Evolutionary conservation across 2,113 vertebrate genomes (phyloP).

Genomic region (Ibidorhyncha struthersii): DNA sequence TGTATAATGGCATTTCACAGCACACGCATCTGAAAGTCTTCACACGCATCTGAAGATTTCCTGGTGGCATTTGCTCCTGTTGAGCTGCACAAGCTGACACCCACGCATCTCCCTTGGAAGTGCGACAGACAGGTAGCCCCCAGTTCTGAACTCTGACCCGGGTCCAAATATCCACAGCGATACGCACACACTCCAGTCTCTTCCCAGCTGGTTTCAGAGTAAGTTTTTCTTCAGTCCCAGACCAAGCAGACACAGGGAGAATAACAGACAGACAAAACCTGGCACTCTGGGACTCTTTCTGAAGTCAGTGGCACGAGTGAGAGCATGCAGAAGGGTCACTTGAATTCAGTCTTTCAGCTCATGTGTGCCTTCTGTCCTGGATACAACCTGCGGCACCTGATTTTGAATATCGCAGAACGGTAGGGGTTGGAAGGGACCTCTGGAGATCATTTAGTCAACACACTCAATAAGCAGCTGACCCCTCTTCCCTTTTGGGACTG

Average conservation of each 20-base stretch:
- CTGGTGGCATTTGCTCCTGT: background rate
- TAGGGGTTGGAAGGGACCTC: background rate
- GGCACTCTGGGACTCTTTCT: background rate
- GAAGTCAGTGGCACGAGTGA: background rate
- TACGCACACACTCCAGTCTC: background rate
- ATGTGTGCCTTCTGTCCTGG: background rate
- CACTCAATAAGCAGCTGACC: background rate
- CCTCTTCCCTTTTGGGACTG: background rate
- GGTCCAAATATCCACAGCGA: background rate
- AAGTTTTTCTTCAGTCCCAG: background rate
- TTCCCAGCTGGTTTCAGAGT: background rate
- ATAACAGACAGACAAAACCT: background rate
- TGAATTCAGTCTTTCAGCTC: background rate
- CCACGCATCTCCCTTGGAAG: background rate
- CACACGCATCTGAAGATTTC: background rate
- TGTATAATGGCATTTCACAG: background rate
- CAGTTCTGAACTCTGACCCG: background rate
- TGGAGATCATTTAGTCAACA: background rate
- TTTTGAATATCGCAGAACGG: background rate
- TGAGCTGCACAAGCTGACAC: background rate
- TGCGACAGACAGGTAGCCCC: background rate
- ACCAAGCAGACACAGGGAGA: background rate
- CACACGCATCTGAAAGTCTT: background rate
- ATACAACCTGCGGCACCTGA: background rate
- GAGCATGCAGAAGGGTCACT: background rate